phyloP scores from a whole-genome alignment of 1,140 invertebrate genomes.

The Acromyrmex echinatior region DNA sequence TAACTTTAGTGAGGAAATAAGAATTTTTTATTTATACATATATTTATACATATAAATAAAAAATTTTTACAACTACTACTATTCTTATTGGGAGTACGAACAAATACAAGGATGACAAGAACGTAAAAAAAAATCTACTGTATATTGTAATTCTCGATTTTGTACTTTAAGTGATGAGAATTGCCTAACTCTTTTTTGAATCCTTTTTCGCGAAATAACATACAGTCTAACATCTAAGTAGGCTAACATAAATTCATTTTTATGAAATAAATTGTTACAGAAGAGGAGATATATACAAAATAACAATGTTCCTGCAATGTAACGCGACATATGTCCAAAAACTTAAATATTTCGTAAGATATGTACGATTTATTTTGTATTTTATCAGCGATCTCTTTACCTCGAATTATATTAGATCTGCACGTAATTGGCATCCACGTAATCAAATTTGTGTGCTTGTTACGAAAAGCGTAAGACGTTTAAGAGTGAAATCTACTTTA shows the following conservation, averaged over 20 bases:
- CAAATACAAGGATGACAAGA: background rate
- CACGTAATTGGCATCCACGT: background rate
- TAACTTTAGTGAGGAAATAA: background rate
- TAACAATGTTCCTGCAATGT: conserved; percentile 28
- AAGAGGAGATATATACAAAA: background rate
- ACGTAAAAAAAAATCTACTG: background rate
- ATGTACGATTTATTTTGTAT: conserved; percentile 20
- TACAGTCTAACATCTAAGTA: conserved; percentile 11
- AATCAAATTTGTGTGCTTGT: background rate
- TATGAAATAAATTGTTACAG: conserved; percentile 40
- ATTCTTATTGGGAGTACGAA: background rate
- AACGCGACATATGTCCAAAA: background rate
- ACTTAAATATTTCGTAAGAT: conserved; percentile 50
- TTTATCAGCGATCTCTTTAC: background rate
- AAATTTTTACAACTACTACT: conserved; percentile 4
- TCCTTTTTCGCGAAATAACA: background rate
- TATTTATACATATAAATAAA: background rate
- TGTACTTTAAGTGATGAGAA: conserved; percentile 55
- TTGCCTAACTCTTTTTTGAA: conserved; percentile 7
- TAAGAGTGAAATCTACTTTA: background rate
- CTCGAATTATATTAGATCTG: conserved; percentile 23
- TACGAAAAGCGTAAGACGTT: background rate
- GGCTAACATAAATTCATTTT: conserved; percentile 45
- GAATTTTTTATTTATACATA: conserved; percentile 14
- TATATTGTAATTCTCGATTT: conserved; percentile 37